Percentiles rank a stretch among this genome's conserved stretches.
These are phyloP conservation scores for Sebastolobus alascanus DNA, from an alignment of 2,797 vertebrate species.

Conservation along the genomic window DNA sequence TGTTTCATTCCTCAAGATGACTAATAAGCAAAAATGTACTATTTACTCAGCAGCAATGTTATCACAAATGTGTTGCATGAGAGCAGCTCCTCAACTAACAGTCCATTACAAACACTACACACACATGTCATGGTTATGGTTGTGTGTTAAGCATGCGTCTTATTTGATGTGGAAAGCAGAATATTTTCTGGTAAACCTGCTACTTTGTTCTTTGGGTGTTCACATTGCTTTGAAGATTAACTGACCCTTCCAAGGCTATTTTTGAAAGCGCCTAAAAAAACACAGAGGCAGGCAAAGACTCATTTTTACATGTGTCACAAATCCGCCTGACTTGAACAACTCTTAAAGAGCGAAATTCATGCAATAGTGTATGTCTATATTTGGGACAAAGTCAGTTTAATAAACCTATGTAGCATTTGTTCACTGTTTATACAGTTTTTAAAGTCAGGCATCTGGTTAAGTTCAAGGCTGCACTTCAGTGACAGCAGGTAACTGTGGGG, in stretches of 20 bases:
- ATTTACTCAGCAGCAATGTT: background rate
- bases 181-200: conserved; percentile 21
- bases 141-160: background rate
- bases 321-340: background rate
- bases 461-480: conserved; percentile 68
- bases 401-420: background rate
- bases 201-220: conserved; percentile 16
- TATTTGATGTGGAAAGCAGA: conserved; percentile 28
- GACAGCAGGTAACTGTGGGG: conserved; percentile 65
- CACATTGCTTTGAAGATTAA: conserved; percentile 33
- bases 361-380: too few relatives aligned
- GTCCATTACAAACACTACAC: background rate
- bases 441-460: conserved; percentile 56
- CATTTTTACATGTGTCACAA: background rate
- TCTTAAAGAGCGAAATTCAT: background rate
- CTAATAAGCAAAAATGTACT: background rate
- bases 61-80: background rate
- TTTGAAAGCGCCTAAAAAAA: background rate
- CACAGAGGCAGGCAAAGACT: background rate
- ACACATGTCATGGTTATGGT: background rate
- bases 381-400: background rate
- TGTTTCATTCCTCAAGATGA: background rate
- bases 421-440: conserved; percentile 35
- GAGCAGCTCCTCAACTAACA: background rate
- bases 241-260: conserved; percentile 7